phyloP scores from a whole-genome alignment of 2,888 invertebrate genomes.

The Drosophila multiciliata region DNA sequence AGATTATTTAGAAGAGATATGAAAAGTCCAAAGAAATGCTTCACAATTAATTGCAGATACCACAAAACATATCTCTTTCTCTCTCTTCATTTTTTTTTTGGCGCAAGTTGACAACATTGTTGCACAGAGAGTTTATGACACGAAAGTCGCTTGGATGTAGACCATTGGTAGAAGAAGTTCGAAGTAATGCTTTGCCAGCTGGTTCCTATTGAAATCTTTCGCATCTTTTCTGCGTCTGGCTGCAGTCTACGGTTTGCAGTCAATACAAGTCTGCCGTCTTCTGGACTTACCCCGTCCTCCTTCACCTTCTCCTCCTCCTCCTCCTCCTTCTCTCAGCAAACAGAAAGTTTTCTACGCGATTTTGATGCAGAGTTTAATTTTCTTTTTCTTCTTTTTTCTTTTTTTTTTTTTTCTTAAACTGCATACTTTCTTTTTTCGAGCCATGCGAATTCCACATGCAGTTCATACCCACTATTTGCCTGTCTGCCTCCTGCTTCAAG shows the following conservation, averaged over 20 bases:
- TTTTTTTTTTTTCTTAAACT: neutral
- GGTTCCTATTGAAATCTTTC: neutral
- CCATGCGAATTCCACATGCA: constrained; percentile 61
- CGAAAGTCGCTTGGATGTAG: neutral
- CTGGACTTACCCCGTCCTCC: neutral
- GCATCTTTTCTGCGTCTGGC: constrained; percentile 25
- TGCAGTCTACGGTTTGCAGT: constrained; percentile 27
- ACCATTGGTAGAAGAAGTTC: constrained; percentile 3
- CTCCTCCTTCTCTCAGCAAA: constrained; percentile 17
- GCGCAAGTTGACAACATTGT: neutral
- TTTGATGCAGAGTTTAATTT: constrained; percentile 5
- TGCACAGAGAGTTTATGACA: neutral
- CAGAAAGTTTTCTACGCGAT: constrained; percentile 58
- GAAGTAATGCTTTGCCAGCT: neutral
- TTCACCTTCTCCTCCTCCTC: neutral
- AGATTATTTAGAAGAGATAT: neutral
- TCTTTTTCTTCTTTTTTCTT: constrained; percentile 35
- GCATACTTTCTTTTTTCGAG: constrained; percentile 71
- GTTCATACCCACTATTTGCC: constrained; percentile 23
- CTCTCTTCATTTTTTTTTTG: neutral
- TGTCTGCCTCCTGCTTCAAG: neutral
- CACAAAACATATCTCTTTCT: neutral
- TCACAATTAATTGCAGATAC: neutral
- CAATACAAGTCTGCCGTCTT: constrained; percentile 16
- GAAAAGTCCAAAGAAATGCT: neutral